A percentile compares a stretch with the other conserved stretches of the same genome.
These are phyloP conservation scores for Callyntrura guangdongensis DNA, from an alignment of 2,888 invertebrate genomes.

Conservation along the genomic window DNA sequence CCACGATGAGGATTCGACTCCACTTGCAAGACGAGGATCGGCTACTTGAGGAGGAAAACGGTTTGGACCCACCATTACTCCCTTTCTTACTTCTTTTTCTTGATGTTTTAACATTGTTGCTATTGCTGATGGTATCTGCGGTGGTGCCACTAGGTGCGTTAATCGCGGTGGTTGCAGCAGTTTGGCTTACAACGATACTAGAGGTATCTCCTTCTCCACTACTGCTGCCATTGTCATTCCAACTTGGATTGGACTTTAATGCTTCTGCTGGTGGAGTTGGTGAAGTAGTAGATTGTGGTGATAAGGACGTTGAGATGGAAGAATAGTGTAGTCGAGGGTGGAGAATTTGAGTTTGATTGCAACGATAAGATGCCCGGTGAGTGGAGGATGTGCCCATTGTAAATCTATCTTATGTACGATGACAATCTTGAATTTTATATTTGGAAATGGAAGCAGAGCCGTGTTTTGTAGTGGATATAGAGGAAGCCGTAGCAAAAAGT, in stretches of 20 bases:
- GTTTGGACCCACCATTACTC: constrained; percentile 72
- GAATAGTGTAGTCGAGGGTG: constrained; percentile 35
- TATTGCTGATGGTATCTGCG: constrained; percentile 62
- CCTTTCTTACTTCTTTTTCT: constrained; percentile 65
- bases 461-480: not conserved
- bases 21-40: constrained; percentile 83
- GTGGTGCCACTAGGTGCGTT: constrained; percentile 49
- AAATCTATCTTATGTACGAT: constrained; percentile 53
- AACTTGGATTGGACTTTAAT: not conserved
- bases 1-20: constrained; percentile 84
- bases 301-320: constrained; percentile 48
- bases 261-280: not conserved
- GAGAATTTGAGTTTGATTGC: constrained; percentile 67
- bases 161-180: constrained; percentile 13
- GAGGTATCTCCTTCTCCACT: not conserved
- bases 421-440: constrained; percentile 12
- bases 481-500: not conserved
- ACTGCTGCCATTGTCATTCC: constrained; percentile 2
- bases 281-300: constrained; percentile 1
- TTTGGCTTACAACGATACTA: not conserved
- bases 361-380: constrained; percentile 72
- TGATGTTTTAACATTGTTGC: constrained; percentile 49
- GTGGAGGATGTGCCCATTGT: constrained; percentile 81
- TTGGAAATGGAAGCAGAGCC: not conserved
- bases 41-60: constrained; percentile 76